Evolutionary conservation across 2,888 invertebrate species (phyloP).

Genomic region (Dicycla oo): DNA sequence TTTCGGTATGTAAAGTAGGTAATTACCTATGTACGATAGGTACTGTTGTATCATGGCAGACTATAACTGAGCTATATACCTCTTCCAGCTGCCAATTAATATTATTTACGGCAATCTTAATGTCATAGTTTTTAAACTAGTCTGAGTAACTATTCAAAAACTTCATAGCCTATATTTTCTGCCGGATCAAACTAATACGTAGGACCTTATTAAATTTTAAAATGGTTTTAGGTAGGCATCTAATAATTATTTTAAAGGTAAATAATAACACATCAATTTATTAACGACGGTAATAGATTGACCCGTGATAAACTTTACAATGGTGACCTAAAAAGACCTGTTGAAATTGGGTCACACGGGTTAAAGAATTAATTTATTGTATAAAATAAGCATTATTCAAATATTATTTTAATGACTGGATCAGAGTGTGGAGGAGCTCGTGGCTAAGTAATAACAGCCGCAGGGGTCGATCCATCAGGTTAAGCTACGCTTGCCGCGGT

Average conservation of each 20-base stretch:
- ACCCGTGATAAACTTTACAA: too few relatives aligned
- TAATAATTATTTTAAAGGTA: neutral
- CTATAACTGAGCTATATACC: too few relatives aligned
- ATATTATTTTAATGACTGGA: too few relatives aligned
- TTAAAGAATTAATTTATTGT: neutral
- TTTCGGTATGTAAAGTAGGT: too few relatives aligned
- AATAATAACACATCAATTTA: neutral
- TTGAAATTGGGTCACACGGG: constrained; percentile 10
- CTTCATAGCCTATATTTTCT: neutral
- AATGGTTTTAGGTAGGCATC: neutral
- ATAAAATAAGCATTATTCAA: neutral
- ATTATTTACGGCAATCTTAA: neutral
- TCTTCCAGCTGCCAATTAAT: too few relatives aligned
- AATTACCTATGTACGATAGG: too few relatives aligned
- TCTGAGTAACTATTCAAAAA: neutral
- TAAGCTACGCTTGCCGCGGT: too few relatives aligned
- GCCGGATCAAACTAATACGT: neutral
- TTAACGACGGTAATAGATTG: neutral
- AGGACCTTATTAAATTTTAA: neutral
- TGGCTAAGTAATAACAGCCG: too few relatives aligned
- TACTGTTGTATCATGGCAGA: too few relatives aligned
- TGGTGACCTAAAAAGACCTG: neutral
- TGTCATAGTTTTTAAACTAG: neutral
- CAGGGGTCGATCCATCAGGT: too few relatives aligned
- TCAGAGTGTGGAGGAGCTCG: too few relatives aligned